Percentiles rank a stretch among this genome's conserved stretches.
Evolutionary conservation across 2,888 invertebrate genomes (phyloP).

Genomic region (Drosophila monieri): DNA sequence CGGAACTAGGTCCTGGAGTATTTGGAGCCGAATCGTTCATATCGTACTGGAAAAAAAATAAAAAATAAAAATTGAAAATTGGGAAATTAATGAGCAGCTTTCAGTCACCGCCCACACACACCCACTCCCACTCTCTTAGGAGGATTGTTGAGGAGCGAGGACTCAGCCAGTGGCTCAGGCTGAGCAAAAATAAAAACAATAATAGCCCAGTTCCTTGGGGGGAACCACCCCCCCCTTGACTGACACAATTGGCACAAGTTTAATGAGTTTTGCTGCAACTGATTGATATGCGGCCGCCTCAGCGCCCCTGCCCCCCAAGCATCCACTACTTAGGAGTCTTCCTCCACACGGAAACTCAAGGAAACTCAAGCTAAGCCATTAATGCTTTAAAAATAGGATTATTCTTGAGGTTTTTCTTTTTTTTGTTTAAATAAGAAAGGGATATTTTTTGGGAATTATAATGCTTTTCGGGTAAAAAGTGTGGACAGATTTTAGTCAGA

Average conservation of each 20-base stretch:
- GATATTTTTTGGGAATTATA: too few species aligned
- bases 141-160: conserved; percentile 1
- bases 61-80: conserved; percentile 6
- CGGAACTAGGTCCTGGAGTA: conserved; percentile 66
- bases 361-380: too few species aligned
- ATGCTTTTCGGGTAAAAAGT: too few species aligned
- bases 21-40: conserved; percentile 82
- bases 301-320: neutral
- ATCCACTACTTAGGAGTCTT: too few species aligned
- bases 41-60: conserved; percentile 81
- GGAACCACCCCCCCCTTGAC: conserved; percentile 15
- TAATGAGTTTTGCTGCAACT: conserved; percentile 47
- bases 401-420: too few species aligned
- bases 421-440: too few species aligned
- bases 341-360: too few species aligned
- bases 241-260: conserved; percentile 44
- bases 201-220: neutral
- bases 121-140: conserved; percentile 1
- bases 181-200: conserved; percentile 25
- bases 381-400: too few species aligned
- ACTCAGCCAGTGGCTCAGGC: conserved; percentile 23
- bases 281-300: conserved; percentile 37
- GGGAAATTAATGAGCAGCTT: conserved; percentile 3
- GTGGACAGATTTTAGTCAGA: too few species aligned
- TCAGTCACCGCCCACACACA: conserved; percentile 2